Conservation (phyloP, 2,888 invertebrate genomes). For the Caenorhabditis sulstoni region DNA sequence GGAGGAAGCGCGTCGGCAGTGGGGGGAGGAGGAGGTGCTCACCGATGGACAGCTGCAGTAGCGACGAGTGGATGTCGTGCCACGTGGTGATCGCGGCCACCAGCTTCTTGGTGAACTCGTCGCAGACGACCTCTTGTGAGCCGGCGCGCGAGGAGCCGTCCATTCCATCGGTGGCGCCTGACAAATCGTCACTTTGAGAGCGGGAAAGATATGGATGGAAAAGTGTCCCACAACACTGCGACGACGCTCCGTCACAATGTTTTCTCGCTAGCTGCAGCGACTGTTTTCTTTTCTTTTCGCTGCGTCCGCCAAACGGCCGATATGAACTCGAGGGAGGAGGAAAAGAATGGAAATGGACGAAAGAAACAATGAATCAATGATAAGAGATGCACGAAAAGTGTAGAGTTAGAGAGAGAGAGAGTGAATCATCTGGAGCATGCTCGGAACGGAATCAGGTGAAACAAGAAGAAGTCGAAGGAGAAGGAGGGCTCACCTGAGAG, state of each 20-base stretch:
- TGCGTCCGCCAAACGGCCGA: neutral
- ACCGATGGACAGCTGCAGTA: slow-evolving; percentile 75
- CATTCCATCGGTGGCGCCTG: slow-evolving; percentile 59
- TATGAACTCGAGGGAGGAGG: neutral
- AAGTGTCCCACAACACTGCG: slow-evolving; percentile 20
- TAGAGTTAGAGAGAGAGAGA: neutral
- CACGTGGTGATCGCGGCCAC: slow-evolving; percentile 79
- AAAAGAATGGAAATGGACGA: neutral
- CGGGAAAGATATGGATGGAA: neutral
- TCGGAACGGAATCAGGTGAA: too few relatives aligned
- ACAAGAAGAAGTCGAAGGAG: neutral
- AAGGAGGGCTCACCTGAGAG: slow-evolving; percentile 20
- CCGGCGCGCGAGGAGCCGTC: slow-evolving; percentile 52
- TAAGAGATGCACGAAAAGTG: neutral
- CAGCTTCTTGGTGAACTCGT: slow-evolving; percentile 69
- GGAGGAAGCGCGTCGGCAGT: neutral
- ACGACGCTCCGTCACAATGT: neutral
- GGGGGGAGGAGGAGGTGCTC: slow-evolving; percentile 7
- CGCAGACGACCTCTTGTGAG: slow-evolving; percentile 60
- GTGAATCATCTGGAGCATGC: neutral
- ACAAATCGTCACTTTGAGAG: slow-evolving; percentile 33
- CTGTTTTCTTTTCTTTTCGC: neutral
- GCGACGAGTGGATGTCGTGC: slow-evolving; percentile 79
- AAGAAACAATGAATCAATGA: too few relatives aligned
- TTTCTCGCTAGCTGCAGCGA: slow-evolving; percentile 1